Percentiles rank a stretch among this genome's conserved stretches.
Conservation (phyloP, 1,140 invertebrate species). For the Eubasilissa regina region DNA sequence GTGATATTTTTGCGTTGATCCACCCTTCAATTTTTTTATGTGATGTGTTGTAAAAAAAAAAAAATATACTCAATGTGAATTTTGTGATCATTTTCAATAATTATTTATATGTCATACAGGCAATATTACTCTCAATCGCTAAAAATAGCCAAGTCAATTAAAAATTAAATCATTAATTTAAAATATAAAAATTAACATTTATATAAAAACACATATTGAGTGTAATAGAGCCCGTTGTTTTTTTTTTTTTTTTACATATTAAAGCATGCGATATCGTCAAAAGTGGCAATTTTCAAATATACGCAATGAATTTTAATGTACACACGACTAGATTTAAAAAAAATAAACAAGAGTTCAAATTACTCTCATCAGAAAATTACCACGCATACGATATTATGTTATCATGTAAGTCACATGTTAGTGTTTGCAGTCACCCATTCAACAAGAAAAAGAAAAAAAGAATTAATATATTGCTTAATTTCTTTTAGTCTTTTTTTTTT, state of each 20-base stretch:
- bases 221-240: neutral
- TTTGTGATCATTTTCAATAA: constrained; percentile 14
- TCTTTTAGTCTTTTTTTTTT: neutral
- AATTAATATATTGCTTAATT: neutral
- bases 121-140: neutral
- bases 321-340: neutral
- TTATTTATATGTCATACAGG: constrained; percentile 30
- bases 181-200: constrained; percentile 19
- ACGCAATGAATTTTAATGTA: neutral
- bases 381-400: neutral
- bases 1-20: too few species aligned
- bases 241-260: constrained; percentile 11
- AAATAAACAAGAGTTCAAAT: neutral
- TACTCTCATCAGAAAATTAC: neutral
- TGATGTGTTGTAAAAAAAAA: constrained; percentile 4
- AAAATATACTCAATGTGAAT: constrained; percentile 25
- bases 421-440: constrained; percentile 56
- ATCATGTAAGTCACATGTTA: constrained; percentile 34
- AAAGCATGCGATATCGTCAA: neutral
- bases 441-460: constrained; percentile 39
- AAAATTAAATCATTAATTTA: constrained; percentile 1
- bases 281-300: neutral
- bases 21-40: neutral
- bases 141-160: constrained; percentile 30
- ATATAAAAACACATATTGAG: constrained; percentile 30